These are phyloP conservation scores for Dasysyrphus tricinctus DNA, from an alignment of 2,888 invertebrate genomes.

Conservation along the genomic window DNA sequence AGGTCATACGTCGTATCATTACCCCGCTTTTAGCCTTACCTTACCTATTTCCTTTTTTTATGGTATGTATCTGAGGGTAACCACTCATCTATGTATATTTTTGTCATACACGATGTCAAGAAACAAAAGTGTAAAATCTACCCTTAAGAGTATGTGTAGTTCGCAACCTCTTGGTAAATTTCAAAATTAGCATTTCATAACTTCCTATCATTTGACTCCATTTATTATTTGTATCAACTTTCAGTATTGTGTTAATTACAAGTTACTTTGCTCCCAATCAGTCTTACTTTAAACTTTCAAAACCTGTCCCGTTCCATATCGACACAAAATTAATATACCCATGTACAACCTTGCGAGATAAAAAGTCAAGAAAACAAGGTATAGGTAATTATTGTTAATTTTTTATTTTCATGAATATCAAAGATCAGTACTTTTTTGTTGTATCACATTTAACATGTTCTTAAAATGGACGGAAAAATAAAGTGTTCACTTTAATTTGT, in stretches of 20 bases:
- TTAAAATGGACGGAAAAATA: slow-evolving; percentile 13
- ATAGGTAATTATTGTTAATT: slow-evolving; percentile 10
- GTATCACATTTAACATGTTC: slow-evolving; percentile 64
- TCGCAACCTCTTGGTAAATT: too few species aligned
- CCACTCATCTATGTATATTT: too few species aligned
- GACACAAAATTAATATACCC: neutral
- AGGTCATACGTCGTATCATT: too few species aligned
- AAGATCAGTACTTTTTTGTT: slow-evolving; percentile 57
- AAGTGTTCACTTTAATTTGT: neutral
- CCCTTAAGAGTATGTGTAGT: neutral
- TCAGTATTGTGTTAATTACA: neutral
- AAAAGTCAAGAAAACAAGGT: neutral
- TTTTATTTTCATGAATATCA: slow-evolving; percentile 49
- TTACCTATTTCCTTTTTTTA: too few species aligned
- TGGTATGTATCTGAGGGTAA: too few species aligned
- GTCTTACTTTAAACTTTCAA: neutral
- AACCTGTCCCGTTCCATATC: neutral
- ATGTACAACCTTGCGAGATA: neutral
- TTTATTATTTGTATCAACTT: neutral
- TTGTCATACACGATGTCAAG: too few species aligned
- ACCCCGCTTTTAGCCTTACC: too few species aligned
- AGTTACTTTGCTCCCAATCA: neutral
- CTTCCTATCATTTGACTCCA: neutral
- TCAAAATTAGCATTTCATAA: neutral
- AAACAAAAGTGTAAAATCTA: too few species aligned